A percentile compares a stretch with the other conserved stretches of the same genome.
These are phyloP conservation scores for Tokudaia tokunoshimensis DNA, from an alignment of 2,797 vertebrate genomes.

Conservation along the genomic window DNA sequence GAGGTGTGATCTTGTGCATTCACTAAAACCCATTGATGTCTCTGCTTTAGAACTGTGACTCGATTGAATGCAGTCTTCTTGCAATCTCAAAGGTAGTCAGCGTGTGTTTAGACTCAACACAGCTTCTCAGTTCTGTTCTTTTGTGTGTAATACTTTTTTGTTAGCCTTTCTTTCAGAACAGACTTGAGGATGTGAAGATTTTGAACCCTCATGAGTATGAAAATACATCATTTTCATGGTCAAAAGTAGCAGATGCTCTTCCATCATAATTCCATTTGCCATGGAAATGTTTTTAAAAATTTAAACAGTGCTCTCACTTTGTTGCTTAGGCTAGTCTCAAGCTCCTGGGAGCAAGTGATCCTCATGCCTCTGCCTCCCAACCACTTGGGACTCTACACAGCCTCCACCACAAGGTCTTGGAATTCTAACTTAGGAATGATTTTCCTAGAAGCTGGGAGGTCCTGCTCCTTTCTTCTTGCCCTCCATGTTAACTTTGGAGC, in stretches of 20 bases:
- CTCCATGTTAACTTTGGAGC: background rate
- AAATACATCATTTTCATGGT: background rate
- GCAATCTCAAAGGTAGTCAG: background rate
- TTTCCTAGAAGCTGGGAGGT: background rate
- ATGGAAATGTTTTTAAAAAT: background rate
- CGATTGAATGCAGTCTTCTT: background rate
- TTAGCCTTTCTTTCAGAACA: slow-evolving; percentile 29
- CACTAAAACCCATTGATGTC: background rate
- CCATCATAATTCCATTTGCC: background rate
- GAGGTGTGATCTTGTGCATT: background rate
- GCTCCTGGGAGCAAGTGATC: background rate
- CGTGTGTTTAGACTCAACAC: background rate
- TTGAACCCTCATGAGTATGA: background rate
- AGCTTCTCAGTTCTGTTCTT: background rate
- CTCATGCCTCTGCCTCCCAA: background rate
- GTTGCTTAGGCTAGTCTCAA: background rate
- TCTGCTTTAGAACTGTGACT: background rate
- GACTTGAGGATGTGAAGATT: background rate
- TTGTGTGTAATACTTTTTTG: background rate
- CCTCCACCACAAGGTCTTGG: too few relatives aligned
- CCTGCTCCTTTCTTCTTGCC: background rate
- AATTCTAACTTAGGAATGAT: background rate
- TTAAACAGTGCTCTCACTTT: background rate
- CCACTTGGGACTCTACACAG: background rate
- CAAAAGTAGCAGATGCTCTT: background rate